These are phyloP conservation scores for Turdus rufiventris DNA, from an alignment of 2,113 vertebrate species.

Conservation along the genomic window DNA sequence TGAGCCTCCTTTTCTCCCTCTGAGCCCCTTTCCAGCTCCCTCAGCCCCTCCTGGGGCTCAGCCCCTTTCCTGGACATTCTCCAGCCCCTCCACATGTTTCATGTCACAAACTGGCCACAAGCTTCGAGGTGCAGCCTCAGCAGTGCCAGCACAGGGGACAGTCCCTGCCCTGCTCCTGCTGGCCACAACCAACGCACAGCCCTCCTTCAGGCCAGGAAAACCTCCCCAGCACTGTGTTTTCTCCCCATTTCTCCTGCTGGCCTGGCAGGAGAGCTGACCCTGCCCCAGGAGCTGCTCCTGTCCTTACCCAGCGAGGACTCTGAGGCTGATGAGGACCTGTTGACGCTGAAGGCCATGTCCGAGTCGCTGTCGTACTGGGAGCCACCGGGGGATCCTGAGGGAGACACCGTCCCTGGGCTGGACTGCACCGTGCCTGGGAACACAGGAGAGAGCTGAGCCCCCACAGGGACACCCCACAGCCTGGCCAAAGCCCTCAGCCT, in stretches of 20 bases:
- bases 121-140: rapidly evolving
- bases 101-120: too few relatives aligned
- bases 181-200: rapidly evolving
- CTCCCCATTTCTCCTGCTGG: neutral
- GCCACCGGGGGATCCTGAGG: conserved; percentile 87
- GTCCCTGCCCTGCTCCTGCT: neutral
- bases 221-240: neutral
- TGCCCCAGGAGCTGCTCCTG: neutral
- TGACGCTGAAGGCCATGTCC: conserved; percentile 93
- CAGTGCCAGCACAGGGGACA: neutral
- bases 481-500: neutral
- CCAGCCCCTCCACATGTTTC: too few relatives aligned
- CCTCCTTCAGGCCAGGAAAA: neutral
- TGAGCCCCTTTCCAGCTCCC: neutral
- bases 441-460: conserved; percentile 25
- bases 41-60: neutral
- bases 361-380: conserved; percentile 95
- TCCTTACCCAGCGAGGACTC: conserved; percentile 95
- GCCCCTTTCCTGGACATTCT: rapidly evolving
- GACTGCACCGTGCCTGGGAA: conserved; percentile 87
- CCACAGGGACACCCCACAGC: neutral
- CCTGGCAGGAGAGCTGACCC: neutral
- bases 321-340: conserved; percentile 93
- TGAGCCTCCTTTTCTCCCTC: neutral
- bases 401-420: conserved; percentile 82